Evolutionary conservation across 2,797 vertebrate genomes (phyloP), one percentile per base, ranked within the genome.

Genomic region (Aratinga solstitialis): DNA sequence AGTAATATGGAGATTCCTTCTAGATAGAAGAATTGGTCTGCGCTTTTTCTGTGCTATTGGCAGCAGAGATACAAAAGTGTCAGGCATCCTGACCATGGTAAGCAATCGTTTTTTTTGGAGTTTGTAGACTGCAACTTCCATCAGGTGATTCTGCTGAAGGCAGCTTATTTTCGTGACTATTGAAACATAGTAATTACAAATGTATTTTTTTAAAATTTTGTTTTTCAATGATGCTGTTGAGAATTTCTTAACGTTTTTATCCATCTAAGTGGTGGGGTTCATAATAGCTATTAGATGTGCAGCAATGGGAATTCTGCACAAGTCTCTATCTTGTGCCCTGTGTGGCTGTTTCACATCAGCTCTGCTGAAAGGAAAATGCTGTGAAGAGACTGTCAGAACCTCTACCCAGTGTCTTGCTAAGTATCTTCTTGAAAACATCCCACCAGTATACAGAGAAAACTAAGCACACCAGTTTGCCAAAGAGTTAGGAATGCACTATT

Each of bases 1-100:
- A 47, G 79, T 92, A 81, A 93, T 92, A 62, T 2, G 1, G 36
- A 95, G 93, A 91, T 96, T 97, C 95, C 61, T 85, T 63, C 78
- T 91, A 96, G 93, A 93, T 69, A 48, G 73, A 83, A 94, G 54
- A 95, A 83, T 80, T 91, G 58, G 47, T 75, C 74, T 53, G 59
- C 88, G 20, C 18, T 90, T 86, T 91, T 78, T 80, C 34, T 87
- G 77, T 89, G 87, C 72, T 97, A 32, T 84, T 87, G 95, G 93
- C 91, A 95, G 73, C 62, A 90, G 87, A 85, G 81, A 58, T 68
- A 89, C 81, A 92, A 53, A 54, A 45, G 87, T 68, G 75, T 95
- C 93, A 73, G 78, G 67, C 69, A 79, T 42, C 59, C 63, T 94
- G 90, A 88, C 59, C 47, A 36, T 61, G 83, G 91, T 77, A 94